A percentile compares a stretch with the other conserved stretches of the same genome.
Conservation (phyloP, 2,888 invertebrate genomes). For the Epiblema foenella region DNA sequence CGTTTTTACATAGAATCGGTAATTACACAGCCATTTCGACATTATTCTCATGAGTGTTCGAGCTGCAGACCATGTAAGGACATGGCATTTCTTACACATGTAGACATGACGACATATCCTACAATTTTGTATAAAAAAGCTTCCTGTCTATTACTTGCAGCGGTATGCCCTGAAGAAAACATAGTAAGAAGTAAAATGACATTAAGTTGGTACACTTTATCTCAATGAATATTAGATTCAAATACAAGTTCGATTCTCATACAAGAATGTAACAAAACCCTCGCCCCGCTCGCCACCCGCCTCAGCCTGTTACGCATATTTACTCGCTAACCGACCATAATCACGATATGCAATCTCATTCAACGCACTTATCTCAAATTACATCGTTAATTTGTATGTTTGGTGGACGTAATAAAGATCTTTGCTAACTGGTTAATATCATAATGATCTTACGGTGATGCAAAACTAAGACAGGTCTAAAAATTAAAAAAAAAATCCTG, state of each 20-base stretch:
- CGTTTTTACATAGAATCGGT: neutral
- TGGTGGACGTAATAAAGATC: slow-evolving; percentile 17
- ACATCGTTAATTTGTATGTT: slow-evolving; percentile 37
- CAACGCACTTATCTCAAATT: slow-evolving; percentile 49
- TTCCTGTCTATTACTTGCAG: slow-evolving; percentile 39
- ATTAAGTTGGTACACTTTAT: too few relatives aligned
- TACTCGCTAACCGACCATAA: slow-evolving; percentile 50
- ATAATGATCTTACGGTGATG: slow-evolving; percentile 6
- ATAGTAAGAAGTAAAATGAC: neutral
- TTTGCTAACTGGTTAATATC: slow-evolving; percentile 27
- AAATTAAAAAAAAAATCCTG: neutral
- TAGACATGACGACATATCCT: slow-evolving; percentile 34
- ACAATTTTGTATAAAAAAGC: slow-evolving; percentile 31
- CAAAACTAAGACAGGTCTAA: neutral
- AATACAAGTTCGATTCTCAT: neutral
- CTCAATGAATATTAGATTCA: too few relatives aligned
- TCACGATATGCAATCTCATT: slow-evolving; percentile 44
- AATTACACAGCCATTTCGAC: slow-evolving; percentile 6
- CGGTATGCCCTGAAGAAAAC: neutral
- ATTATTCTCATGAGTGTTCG: slow-evolving; percentile 15
- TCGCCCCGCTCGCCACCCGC: slow-evolving; percentile 47
- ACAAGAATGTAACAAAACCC: slow-evolving; percentile 1
- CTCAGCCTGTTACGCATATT: slow-evolving; percentile 51
- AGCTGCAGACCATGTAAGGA: slow-evolving; percentile 11
- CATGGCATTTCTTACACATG: slow-evolving; percentile 24